Percentiles rank a stretch among this genome's conserved stretches.
These are phyloP conservation scores for Passer montanus DNA, from an alignment of 2,113 vertebrate genomes.

Conservation along the genomic window DNA sequence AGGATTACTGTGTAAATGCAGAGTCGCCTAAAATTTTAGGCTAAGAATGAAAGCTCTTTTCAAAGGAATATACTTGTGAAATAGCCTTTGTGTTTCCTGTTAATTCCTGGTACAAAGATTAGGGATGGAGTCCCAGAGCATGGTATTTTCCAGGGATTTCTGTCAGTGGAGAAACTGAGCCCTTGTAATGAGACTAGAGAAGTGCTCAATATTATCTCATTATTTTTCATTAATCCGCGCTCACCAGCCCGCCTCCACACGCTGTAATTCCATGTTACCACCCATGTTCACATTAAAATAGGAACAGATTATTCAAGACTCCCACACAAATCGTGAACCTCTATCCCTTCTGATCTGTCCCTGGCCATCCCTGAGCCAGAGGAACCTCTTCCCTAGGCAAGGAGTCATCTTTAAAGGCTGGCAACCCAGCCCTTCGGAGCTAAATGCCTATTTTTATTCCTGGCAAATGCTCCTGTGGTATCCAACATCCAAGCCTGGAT, in stretches of 20 bases:
- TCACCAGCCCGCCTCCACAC: constrained; percentile 36
- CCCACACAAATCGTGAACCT: constrained; percentile 64
- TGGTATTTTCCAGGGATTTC: not conserved
- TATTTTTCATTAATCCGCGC: constrained; percentile 55
- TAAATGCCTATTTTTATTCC: constrained; percentile 21
- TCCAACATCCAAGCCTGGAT: not conserved
- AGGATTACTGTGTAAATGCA: constrained; percentile 38
- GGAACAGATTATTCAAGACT: constrained; percentile 64
- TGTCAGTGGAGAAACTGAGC: not conserved
- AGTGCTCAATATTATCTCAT: constrained; percentile 60
- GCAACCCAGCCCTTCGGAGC: not conserved
- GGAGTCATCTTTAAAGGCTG: not conserved
- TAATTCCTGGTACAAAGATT: constrained; percentile 35
- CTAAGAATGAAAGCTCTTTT: constrained; percentile 34
- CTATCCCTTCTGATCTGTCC: constrained; percentile 52
- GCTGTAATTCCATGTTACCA: constrained; percentile 58
- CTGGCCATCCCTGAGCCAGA: not conserved
- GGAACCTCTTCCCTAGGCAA: not conserved
- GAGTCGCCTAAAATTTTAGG: not conserved
- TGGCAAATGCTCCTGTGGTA: not conserved
- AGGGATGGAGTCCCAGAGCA: not conserved
- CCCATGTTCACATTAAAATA: constrained; percentile 63
- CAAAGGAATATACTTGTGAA: constrained; percentile 4
- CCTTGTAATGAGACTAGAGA: constrained; percentile 20
- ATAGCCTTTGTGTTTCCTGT: not conserved